Conservation (phyloP, 1,140 invertebrate species). For the Radopholus similis region DNA sequence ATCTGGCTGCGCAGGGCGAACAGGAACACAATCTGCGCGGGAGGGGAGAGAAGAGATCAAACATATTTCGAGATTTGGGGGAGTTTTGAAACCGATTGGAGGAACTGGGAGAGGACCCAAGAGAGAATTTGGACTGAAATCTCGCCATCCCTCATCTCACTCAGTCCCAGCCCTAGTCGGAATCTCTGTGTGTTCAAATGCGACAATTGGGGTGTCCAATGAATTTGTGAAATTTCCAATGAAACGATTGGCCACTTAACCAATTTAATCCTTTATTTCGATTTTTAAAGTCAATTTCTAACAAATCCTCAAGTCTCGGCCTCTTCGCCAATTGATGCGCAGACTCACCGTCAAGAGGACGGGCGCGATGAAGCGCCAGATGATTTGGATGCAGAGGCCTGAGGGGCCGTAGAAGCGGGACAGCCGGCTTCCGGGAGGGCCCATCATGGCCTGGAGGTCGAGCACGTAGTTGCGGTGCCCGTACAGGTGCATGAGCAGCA, state of each 20-base stretch:
- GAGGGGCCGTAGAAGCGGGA: constrained; percentile 29
- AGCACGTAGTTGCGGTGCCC: constrained; percentile 24
- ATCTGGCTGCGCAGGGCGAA: constrained; percentile 15
- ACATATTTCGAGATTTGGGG: too few relatives aligned
- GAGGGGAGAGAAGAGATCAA: not conserved
- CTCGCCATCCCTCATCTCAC: too few relatives aligned
- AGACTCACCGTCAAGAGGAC: constrained; percentile 13
- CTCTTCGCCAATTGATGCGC: not conserved
- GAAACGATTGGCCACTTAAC: not conserved
- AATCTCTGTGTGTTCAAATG: too few relatives aligned
- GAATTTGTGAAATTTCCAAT: not conserved
- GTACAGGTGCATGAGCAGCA: constrained; percentile 39
- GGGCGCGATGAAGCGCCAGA: constrained; percentile 29
- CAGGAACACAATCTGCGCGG: constrained; percentile 29
- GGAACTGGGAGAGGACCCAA: too few relatives aligned
- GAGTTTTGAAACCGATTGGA: too few relatives aligned
- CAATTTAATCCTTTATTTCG: not conserved
- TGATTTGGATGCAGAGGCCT: constrained; percentile 23
- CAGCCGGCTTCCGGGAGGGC: constrained; percentile 19
- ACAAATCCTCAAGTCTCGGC: not conserved
- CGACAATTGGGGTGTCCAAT: too few relatives aligned
- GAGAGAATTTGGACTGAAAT: not conserved
- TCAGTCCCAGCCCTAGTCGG: too few relatives aligned
- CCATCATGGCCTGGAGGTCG: constrained; percentile 32
- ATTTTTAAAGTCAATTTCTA: not conserved